Base-by-base conservation (phyloP, 2,113 vertebrate genomes). In the Haplochromis burtoni region DNA sequence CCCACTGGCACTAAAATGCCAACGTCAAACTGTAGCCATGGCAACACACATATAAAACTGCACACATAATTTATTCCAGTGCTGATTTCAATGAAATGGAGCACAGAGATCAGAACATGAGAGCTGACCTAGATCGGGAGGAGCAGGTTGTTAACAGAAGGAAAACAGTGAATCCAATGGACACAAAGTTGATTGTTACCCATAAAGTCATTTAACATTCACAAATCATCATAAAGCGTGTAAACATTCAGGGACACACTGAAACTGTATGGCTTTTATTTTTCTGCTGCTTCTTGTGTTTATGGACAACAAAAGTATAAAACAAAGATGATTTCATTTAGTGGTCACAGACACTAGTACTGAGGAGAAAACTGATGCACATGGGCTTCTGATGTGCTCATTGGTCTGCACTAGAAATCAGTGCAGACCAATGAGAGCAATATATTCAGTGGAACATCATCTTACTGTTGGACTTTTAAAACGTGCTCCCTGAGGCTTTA, bases 61-160 rank as follows among this genome's bases (percentile, higher is more conserved):
- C 88, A 71, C 91, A 76, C 80, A 83, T 90, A 82, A 89, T 90
- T 92, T 88, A 88, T 89, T 84, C 90, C 88, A 71, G 88, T 26
- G 84, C 66, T 12, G 81, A 86, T 83, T 88, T 84, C 79, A 89
- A 57, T 81, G 84, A 87, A 88, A 87, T 49, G 61, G 90, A 92
- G 83, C 61, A 57, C 80, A 45, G 86, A 92, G 89, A 92, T 94
- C 91, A 93, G 87, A 93, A 92, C 83, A 92, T 42, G 80, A 89
- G 85, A 68, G 90, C 87, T 92, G 94, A 94, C 94, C 93, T 93
- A 93, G 86, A 93, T 94, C 45, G 82, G 85, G 66, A 90, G 81
- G 84, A 87, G 87, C 84, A 80, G 78, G 29, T 73, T 10, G 11
- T 79, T 90, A 57, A 63, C 73, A 85, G 40, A 53, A 53, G 19